Evolutionary conservation across 2,888 invertebrate species (phyloP).

Genomic region (Cheilosia impressa): DNA sequence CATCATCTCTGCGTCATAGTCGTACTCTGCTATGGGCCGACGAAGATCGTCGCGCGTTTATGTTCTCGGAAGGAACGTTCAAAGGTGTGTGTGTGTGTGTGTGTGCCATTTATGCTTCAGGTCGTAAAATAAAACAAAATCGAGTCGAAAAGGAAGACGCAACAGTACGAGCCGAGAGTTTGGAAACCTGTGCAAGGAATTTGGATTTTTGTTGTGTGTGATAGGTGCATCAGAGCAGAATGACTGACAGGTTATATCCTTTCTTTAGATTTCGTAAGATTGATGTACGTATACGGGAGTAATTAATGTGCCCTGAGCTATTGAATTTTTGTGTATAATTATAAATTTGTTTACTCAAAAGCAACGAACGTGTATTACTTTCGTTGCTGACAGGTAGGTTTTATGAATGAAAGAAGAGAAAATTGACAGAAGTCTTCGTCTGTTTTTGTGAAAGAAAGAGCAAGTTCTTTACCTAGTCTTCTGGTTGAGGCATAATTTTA

Average conservation of each 20-base stretch:
- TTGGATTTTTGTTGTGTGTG: background rate
- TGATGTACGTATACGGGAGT: slow-evolving; percentile 19
- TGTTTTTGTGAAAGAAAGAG: too few species aligned
- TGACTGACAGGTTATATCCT: slow-evolving; percentile 38
- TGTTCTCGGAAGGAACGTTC: slow-evolving; percentile 35
- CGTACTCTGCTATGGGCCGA: background rate
- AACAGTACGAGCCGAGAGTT: slow-evolving; percentile 25
- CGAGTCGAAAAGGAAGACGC: background rate
- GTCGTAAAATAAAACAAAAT: background rate
- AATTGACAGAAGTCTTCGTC: background rate
- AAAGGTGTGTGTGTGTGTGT: background rate
- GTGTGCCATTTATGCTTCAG: background rate
- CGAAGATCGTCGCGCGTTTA: slow-evolving; percentile 40
- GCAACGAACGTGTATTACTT: background rate
- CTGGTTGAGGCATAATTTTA: too few species aligned
- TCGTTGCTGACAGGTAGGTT: background rate
- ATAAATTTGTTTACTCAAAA: background rate
- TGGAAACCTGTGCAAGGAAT: slow-evolving; percentile 8
- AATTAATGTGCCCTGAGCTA: slow-evolving; percentile 3
- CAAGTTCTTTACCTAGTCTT: too few species aligned
- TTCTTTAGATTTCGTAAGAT: slow-evolving; percentile 36
- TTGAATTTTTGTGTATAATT: background rate
- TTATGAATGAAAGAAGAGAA: background rate
- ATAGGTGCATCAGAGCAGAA: background rate
- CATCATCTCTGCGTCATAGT: slow-evolving; percentile 33